phyloP scores from a whole-genome alignment of 2,113 vertebrate genomes.

The Nyctibius bracteatus region DNA sequence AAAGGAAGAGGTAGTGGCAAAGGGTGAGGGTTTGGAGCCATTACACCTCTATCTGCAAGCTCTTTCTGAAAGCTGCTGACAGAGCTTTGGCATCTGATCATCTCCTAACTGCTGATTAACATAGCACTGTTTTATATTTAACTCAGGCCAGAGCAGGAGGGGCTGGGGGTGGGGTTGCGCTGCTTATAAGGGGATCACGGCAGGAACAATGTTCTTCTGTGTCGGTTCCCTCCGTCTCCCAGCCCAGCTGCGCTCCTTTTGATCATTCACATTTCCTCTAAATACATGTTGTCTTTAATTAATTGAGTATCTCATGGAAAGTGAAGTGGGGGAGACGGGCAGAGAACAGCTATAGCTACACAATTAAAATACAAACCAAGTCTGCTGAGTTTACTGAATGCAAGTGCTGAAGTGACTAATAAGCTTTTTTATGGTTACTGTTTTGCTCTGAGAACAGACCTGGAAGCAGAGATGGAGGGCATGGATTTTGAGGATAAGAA shows the following conservation, averaged over 20 bases:
- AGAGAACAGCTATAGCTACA: constrained; percentile 27
- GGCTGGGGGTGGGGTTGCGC: constrained; percentile 35
- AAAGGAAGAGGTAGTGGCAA: constrained; percentile 31
- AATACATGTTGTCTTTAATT: constrained; percentile 30
- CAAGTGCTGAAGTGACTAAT: constrained; percentile 24
- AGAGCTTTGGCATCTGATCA: constrained; percentile 61
- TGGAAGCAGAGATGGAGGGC: constrained; percentile 69
- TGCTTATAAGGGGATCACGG: constrained; percentile 57
- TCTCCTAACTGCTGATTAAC: constrained; percentile 76
- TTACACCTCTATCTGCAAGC: constrained; percentile 49
- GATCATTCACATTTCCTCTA: background rate
- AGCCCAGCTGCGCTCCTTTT: constrained; percentile 9
- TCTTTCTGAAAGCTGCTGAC: constrained; percentile 70
- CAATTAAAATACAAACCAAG: constrained; percentile 13
- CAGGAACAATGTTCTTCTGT: constrained; percentile 41
- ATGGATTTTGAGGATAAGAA: constrained; percentile 71
- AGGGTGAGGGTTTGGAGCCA: constrained; percentile 45
- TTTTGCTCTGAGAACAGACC: constrained; percentile 17
- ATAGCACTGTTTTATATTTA: constrained; percentile 82
- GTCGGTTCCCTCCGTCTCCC: background rate
- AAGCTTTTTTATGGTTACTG: background rate
- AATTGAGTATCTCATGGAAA: constrained; percentile 3
- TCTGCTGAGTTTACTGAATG: constrained; percentile 25
- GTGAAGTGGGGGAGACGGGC: background rate
- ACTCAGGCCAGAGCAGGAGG: constrained; percentile 68